Base-by-base conservation (phyloP, 2,797 vertebrate genomes). In the Coranthus polyacanthus region DNA sequence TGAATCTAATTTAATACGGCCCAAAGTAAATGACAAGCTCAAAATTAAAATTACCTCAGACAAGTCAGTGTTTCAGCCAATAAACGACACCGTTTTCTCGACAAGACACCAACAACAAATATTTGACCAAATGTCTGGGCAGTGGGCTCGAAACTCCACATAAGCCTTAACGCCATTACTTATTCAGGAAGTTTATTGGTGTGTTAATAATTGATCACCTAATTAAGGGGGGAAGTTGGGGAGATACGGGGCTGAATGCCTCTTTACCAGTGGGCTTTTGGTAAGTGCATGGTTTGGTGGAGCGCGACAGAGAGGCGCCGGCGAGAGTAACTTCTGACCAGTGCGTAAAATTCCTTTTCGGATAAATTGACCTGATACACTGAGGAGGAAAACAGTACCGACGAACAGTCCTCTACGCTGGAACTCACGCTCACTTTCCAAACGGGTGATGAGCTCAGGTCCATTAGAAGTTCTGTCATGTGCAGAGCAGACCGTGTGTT, bases 181-280 rank as follows among this genome's bases (percentile, higher is more conserved):
- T 91, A 94, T 94, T 93, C 87, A 93, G 89, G 85, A 79, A 88
- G 78, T 92, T 92, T 92, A 95, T 94, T 93, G 88, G 91, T 88
- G 88, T 91, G 90, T 94, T 92, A 94, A 95, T 94, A 93, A 94
- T 94, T 94, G 83, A 95, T 95, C 89, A 93, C 75, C 89, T 90
- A 94, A 94, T 94, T 94, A 94, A 86, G 83, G 90, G 80, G 88
- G 85, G 89, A 85, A 71, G 91, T 87, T 87, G 85, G 88, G 92
- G 91, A 80, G 90, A 83, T 86, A 78, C 41, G 79, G 86, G 81
- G 78, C 72, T 77, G 81, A 79, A 84, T 79, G 89, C 76, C 82
- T 92, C 90, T 91, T 92, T 91, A 91, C 90, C 87, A 90, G 88
- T 87, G 86, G 87, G 88, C 90, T 91, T 90, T 92, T 91, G 88